A percentile compares a stretch with the other conserved stretches of the same genome.
phyloP scores from a whole-genome alignment of 1,140 invertebrate genomes.

The Brachionus manjavacas region DNA sequence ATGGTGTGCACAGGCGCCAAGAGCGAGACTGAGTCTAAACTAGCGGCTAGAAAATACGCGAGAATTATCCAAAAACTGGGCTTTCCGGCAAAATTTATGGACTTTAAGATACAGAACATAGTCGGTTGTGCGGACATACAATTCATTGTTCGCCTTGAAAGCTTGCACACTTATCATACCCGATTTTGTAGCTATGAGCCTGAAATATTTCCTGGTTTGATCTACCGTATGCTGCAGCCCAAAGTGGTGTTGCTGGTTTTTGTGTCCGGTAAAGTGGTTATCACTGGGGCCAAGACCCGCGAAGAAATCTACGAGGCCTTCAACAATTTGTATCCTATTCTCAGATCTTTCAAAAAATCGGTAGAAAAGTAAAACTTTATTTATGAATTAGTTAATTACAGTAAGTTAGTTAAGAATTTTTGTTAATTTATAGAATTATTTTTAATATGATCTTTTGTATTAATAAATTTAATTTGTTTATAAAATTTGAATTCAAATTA shows the following conservation, averaged over 20 bases:
- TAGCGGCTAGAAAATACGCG: constrained; percentile 98
- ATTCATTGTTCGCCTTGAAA: constrained; percentile 95
- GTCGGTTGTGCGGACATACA: constrained; percentile 98
- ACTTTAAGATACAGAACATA: constrained; percentile 99
- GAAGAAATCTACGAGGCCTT: constrained; percentile 99
- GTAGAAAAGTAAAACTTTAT: constrained; percentile 23
- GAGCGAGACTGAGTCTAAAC: constrained; percentile 91
- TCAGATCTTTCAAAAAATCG: constrained; percentile 75
- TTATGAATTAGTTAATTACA: background rate
- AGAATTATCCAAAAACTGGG: constrained; percentile 97
- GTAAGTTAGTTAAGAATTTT: background rate
- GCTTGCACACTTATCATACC: constrained; percentile 68
- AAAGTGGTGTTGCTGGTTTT: constrained; percentile 96
- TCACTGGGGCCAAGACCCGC: constrained; percentile 94
- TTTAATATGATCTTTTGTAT: background rate
- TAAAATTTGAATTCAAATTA: background rate
- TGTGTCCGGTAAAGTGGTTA: constrained; percentile 94
- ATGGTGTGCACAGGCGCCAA: constrained; percentile 99
- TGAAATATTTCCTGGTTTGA: constrained; percentile 89
- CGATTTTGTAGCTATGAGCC: constrained; percentile 62
- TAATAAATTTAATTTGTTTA: background rate
- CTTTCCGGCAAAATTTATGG: constrained; percentile 95
- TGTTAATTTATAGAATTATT: background rate
- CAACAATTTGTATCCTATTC: constrained; percentile 97
- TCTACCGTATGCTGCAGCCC: constrained; percentile 99